Evolutionary conservation across 2,113 vertebrate genomes (phyloP), one percentile per base, ranked within the genome.

Genomic region (Candoia aspera): DNA sequence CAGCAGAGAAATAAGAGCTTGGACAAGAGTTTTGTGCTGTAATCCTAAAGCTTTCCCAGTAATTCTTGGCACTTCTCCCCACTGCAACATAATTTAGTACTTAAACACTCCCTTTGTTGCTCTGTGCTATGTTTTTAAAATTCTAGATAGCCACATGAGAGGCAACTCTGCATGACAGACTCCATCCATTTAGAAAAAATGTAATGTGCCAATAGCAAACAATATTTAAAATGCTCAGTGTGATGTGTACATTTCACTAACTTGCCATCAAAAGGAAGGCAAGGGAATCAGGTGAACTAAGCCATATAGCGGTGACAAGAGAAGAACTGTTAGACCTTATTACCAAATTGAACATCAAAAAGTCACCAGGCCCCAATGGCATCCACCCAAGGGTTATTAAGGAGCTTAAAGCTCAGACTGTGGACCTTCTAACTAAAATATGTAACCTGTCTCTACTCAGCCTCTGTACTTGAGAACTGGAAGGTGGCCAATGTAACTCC

Each of bases 71-170:
- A 60, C 91, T 94, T 49, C 54, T 95, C 95, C 94, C 93, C 91
- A 94, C 84, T 79, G 92, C 90, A 90, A 15, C 92, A 55, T 53
- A 92, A 95, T 95, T 96, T 92, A 95, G 92, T 94, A 93, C 93
- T 84, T 94, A 93, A 92, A 92, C 95, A 89, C 94, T 89, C 91
- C 89, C 88, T 96, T 93, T 88, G 93, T 95, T 93, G 91, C 89
- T 95, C 93, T 93, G 87, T 54, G n/a, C 91, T 95, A 57, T 59
- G 26, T 15, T 59, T 94, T 95, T 94, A 92, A 79, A 54, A 91
- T 89, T 96, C 93, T 94, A 94, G 89, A 92, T 91, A 95, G 90
- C 92, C 93, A 93, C 91, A 94, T 0, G 88, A 94, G 93, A 95
- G 94, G 86, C 92, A 94, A 84, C 90, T 91, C 90, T 55, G 94